Evolutionary conservation across 2,113 vertebrate species (phyloP), one percentile per base, ranked within the genome.

Genomic region (Carettochelys insculpta): DNA sequence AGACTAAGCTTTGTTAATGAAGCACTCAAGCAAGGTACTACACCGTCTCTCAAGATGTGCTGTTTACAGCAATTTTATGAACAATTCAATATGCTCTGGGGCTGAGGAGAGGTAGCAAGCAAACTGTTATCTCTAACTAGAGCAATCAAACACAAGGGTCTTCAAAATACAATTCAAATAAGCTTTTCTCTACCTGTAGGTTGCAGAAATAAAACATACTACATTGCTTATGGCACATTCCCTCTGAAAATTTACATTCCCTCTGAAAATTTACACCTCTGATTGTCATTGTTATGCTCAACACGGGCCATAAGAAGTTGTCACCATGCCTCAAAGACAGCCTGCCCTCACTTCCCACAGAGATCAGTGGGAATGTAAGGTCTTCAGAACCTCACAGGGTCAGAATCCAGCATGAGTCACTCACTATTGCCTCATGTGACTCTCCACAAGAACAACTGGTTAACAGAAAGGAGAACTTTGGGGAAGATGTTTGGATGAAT

Each of bases 11-110:
- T 0, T 2, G 81, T 22, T 68, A 83, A 77, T 3, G 87, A 95
- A 54, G 77, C 0, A 0, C 79, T 88, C 52, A 31, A 1, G 5
- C 6, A n/a, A n/a, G 87, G 31, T 48, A n/a, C 2, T 0, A 2
- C 56, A 38, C 52, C 65, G 34, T 79, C 78, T 34, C 53, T 19
- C 71, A 56, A n/a, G 41, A 84, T 4, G 31, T 2, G 80, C 48
- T 76, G 27, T 8, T 81, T 29, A 43, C 47, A 80, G 83, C 51
- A 48, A 31, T 84, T 79, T 0, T 54, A 77, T 45, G 87, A 92
- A 52, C 58, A 84, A 83, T 24, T 80, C 61, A 11, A 78, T 83
- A 11, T 4, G 68, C 43, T 24, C 51, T 27, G 47, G 16, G 14
- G 86, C 45, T 41, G 41, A 5, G 38, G n/a, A 34, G 92, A 12